Base-by-base conservation (phyloP, 2,797 vertebrate genomes). In the Melanotaenia maccullochi region DNA sequence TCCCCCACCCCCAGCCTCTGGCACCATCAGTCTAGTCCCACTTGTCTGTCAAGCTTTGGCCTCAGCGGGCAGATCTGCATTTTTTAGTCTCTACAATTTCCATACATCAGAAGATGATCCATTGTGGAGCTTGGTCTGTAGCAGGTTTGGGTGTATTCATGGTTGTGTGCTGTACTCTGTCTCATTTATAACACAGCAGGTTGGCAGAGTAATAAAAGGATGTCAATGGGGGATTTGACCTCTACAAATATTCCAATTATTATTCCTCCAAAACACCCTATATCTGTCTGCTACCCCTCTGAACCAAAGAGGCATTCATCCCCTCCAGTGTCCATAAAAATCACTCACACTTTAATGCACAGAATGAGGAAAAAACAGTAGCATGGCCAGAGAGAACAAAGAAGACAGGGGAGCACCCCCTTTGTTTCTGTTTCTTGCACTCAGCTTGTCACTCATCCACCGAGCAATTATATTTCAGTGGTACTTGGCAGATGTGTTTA, bases 211-310 rank as follows among this genome's bases (percentile, higher is more conserved):
- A 87, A 88, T 90, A 90, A 90, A 89, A 75, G 59, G 80, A 85
- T 85, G 89, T 88, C 89, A 90, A 82, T 89, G 78, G 81, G 86
- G 86, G 71, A 85, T 87, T 85, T 90, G 90, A 93, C 91, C 92
- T 90, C 88, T 69, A 55, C 85, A 91, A 87, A 92, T 89, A 89
- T 86, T 88, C 65, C 81, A 79, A 78, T 92, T 87, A 79, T 89
- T 92, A 81, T 90, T 91, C 76, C 73, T 86, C 68, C 74, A 81
- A 89, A 90, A 85, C 79, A 71, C 75, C 84, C 77, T 85, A 72
- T 85, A 82, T 86, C 79, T 87, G 72, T 87, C 78, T 87, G 51
- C 36, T 75, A 82, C 75, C 80, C 68, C 74, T 84, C 73, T 82
- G 71, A 77, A 88, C 81, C 83, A 64, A 57, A 55, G 83, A 70